Conservation (phyloP, 92 coral and sea anemone genomes). For the Zoanthus solanderi region DNA sequence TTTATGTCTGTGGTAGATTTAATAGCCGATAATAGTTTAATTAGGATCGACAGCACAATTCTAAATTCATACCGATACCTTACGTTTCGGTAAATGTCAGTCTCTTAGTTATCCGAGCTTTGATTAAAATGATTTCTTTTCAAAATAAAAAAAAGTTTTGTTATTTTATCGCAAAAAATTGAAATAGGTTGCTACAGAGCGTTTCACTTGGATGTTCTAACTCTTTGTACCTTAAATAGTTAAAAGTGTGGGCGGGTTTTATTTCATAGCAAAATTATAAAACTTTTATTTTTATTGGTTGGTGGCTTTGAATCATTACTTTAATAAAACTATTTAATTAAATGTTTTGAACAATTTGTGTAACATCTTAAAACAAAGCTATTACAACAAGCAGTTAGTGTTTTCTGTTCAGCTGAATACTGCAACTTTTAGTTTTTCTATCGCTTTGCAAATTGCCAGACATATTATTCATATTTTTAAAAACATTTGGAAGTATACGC, state of each 20-base stretch:
- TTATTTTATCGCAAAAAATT: background rate
- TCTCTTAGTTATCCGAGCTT: background rate
- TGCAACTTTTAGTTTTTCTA: background rate
- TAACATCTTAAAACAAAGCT: background rate
- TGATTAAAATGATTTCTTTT: background rate
- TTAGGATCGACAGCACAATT: background rate
- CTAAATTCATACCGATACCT: background rate
- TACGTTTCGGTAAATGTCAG: background rate
- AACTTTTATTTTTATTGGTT: background rate
- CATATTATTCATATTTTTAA: background rate
- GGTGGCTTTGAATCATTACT: constrained; percentile 22
- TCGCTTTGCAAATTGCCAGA: background rate
- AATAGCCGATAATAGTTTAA: background rate
- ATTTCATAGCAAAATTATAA: background rate
- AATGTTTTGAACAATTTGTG: constrained; percentile 10
- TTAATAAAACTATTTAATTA: background rate
- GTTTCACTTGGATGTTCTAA: background rate
- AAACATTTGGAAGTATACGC: background rate
- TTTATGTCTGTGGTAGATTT: background rate
- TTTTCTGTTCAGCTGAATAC: background rate
- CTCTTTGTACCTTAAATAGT: background rate
- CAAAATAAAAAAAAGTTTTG: background rate
- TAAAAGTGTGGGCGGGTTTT: background rate
- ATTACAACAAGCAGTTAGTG: background rate
- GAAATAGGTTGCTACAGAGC: background rate